Conservation (phyloP, 2,888 invertebrate genomes). For the Acronicta aceris region DNA sequence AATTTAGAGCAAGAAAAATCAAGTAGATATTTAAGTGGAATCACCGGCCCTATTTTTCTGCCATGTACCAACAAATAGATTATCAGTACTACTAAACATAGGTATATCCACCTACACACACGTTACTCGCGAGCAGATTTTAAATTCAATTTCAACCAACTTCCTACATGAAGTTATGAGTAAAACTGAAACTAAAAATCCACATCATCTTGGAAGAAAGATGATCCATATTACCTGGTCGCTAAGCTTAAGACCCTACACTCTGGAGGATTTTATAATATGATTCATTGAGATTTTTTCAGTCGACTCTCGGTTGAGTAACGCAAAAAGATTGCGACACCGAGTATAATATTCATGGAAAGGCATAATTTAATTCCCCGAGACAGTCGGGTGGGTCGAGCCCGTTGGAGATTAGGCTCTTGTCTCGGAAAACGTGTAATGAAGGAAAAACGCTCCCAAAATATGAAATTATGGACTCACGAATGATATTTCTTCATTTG, state of each 20-base stretch:
- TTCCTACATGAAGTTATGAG: constrained; percentile 38
- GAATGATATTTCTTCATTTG: constrained; percentile 74
- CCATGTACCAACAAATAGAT: no score
- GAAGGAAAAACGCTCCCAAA: constrained; percentile 77
- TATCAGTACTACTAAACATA: no score
- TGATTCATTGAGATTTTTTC: constrained; percentile 74
- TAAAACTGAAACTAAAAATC: constrained; percentile 39
- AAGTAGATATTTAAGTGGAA: no score
- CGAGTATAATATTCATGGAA: constrained; percentile 88
- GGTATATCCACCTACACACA: not conserved
- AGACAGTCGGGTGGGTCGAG: constrained; percentile 73
- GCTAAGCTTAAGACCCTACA: constrained; percentile 36
- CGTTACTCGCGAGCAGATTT: constrained; percentile 18
- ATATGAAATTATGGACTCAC: constrained; percentile 81
- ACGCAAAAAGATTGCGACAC: constrained; percentile 80
- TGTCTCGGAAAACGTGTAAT: constrained; percentile 81
- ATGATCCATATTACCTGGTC: constrained; percentile 44
- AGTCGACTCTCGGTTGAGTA: constrained; percentile 68
- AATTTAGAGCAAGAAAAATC: no score
- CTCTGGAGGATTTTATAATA: constrained; percentile 61
- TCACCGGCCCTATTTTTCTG: no score
- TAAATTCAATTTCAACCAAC: constrained; percentile 41
- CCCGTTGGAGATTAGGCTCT: constrained; percentile 78
- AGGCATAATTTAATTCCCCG: constrained; percentile 84
- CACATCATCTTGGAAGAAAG: constrained; percentile 27